phyloP scores from a whole-genome alignment of 1,140 invertebrate genomes.

The Bombus confusus region DNA sequence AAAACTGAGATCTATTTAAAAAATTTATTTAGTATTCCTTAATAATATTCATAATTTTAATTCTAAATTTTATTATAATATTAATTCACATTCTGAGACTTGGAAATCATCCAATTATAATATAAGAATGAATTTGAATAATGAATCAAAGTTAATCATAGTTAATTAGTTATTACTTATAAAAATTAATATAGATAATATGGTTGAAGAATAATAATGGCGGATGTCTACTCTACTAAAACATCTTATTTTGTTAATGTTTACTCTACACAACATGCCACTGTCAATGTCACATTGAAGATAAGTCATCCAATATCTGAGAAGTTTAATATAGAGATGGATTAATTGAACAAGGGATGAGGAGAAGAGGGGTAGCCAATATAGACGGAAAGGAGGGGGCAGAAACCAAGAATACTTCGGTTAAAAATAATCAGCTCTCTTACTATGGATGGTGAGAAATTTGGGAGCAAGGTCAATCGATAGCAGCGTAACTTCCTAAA shows the following conservation, averaged over 20 bases:
- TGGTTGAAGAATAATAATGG: not conserved
- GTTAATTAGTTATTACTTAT: not conserved
- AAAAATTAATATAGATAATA: too few relatives aligned
- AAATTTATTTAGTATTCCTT: not conserved
- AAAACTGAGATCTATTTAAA: not conserved
- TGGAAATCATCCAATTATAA: not conserved
- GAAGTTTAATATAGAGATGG: slow-evolving; percentile 24
- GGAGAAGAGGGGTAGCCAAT: not conserved
- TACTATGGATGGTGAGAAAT: slow-evolving; percentile 50
- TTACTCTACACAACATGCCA: not conserved
- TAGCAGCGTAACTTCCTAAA: slow-evolving; percentile 49
- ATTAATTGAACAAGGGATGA: slow-evolving; percentile 6
- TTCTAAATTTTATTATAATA: not conserved
- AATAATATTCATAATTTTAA: not conserved
- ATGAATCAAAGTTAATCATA: not conserved
- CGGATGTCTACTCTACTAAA: too few relatives aligned
- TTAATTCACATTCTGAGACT: not conserved
- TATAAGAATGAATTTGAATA: too few relatives aligned
- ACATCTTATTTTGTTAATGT: not conserved
- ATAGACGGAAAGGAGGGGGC: not conserved
- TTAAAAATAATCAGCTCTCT: slow-evolving; percentile 66
- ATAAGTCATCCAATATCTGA: not conserved
- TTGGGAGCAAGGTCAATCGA: slow-evolving; percentile 63
- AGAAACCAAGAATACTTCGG: slow-evolving; percentile 40
- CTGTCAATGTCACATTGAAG: slow-evolving; percentile 14